These are phyloP conservation scores for Thymelicus lineola DNA, from an alignment of 2,888 invertebrate genomes.

Conservation along the genomic window DNA sequence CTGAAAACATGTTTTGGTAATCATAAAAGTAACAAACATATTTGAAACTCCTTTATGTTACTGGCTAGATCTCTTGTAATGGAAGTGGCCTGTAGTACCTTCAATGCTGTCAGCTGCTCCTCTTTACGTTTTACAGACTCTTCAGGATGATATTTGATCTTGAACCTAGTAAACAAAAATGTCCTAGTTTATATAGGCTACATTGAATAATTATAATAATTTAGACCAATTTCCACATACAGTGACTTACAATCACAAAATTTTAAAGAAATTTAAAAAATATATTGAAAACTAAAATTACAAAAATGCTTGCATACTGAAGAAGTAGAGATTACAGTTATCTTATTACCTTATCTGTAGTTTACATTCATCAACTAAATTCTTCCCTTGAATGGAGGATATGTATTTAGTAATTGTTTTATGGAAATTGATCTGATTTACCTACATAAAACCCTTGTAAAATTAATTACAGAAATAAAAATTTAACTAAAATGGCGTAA, in stretches of 20 bases:
- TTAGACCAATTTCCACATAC: constrained; percentile 42
- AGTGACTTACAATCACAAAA: constrained; percentile 2
- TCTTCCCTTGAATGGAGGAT: constrained; percentile 15
- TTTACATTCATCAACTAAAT: not conserved
- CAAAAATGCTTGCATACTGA: constrained; percentile 9
- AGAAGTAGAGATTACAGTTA: constrained; percentile 1
- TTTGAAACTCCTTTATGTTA: too few relatives aligned
- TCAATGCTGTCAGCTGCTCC: constrained; percentile 92
- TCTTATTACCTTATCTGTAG: not conserved
- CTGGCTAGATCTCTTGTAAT: too few relatives aligned
- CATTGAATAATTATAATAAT: constrained; percentile 31
- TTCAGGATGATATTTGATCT: constrained; percentile 99
- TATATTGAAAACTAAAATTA: not conserved
- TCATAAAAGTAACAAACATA: not conserved
- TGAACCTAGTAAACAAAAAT: constrained; percentile 91
- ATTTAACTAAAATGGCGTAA: constrained; percentile 73
- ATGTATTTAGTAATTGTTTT: not conserved
- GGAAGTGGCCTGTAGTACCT: constrained; percentile 80
- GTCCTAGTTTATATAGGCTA: constrained; percentile 24
- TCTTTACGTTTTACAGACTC: constrained; percentile 96
- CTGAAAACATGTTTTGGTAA: constrained; percentile 65
- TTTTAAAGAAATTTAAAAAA: constrained; percentile 11
- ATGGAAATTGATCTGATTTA: constrained; percentile 46
- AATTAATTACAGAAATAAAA: constrained; percentile 39
- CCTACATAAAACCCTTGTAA: constrained; percentile 41